Evolutionary conservation across 2,113 vertebrate genomes (phyloP).

Genomic region (Tychaedon coryphoeus): DNA sequence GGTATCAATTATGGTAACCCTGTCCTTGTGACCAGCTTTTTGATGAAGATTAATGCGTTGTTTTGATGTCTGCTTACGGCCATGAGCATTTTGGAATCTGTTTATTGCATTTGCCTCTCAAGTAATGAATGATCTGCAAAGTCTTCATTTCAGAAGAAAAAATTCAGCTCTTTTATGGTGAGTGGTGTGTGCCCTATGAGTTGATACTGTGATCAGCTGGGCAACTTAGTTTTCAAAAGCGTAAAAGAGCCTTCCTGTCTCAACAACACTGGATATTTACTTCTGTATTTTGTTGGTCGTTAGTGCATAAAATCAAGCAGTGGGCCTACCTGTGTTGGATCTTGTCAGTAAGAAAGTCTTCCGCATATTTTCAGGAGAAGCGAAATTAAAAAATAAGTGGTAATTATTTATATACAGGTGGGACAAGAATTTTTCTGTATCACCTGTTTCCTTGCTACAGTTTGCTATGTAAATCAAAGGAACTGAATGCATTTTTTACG

Average conservation of each 20-base stretch:
- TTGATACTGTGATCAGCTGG: neutral
- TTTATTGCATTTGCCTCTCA: neutral
- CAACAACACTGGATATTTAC: neutral
- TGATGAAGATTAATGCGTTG: conserved; percentile 24
- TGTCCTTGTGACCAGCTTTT: neutral
- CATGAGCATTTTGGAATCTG: neutral
- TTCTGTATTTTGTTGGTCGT: neutral
- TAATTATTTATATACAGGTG: neutral
- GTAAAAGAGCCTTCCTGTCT: neutral
- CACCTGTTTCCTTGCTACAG: neutral
- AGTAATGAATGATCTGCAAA: neutral
- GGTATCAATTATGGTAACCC: conserved; percentile 15
- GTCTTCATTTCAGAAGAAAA: neutral
- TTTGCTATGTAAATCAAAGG: neutral
- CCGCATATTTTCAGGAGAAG: neutral
- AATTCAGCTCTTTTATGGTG: neutral
- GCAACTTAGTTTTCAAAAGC: neutral
- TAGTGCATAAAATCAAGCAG: neutral
- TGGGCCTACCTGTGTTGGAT: neutral
- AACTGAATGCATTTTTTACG: neutral
- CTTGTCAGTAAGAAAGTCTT: neutral
- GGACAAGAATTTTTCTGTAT: neutral
- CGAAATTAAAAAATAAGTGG: neutral
- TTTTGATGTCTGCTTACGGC: neutral
- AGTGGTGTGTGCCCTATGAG: neutral